Evolutionary conservation across 2,797 vertebrate genomes (phyloP), one percentile per base, ranked within the genome.

Genomic region (Falco peregrinus): DNA sequence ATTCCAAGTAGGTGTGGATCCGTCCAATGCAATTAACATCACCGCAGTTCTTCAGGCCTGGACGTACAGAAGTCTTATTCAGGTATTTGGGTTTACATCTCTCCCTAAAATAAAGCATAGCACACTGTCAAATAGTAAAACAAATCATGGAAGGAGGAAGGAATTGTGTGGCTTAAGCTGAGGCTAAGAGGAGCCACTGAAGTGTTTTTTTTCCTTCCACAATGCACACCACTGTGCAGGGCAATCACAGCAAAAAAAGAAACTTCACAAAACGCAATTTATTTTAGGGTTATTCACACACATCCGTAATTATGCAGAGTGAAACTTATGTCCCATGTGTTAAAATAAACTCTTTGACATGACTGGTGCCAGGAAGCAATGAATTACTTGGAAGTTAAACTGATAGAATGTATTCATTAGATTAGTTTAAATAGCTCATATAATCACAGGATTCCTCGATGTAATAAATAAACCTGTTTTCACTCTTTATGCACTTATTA

Each of bases 11-110:
- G 0, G 99, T 99, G 98, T 99, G 99, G 96, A 99, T 99, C 76
- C 99, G 98, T 74, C 99, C 99, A 31, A 99, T 99, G 97, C 99
- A 99, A 98, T 99, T 99, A 50, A 99, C 99, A 7, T 99, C 99
- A 1, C 99, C 99, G 9, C 99, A 99, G 98, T 99, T 99, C 98
- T 99, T 99, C 73, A 99, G 98, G 80, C 99, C 99, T 2, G 99
- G 99, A 15, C 99, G 99, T 37, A 99, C 99, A 0, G 99, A 99
- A 4, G 99, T 99, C 98, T 99, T 99, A 97, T 99, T 99, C 96
- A 99, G 98, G 98, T 99, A 99, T 92, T 98, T 99, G 63, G 99
- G 99, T 94, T 99, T 99, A 96, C 98, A 98, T 92, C 97, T 99
- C 89, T 98, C 97, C 99, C 99, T 99, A 54, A 78, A 98, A 90